Base-by-base conservation (phyloP, 1,140 invertebrate species). In the Laodelphax striatellus region DNA sequence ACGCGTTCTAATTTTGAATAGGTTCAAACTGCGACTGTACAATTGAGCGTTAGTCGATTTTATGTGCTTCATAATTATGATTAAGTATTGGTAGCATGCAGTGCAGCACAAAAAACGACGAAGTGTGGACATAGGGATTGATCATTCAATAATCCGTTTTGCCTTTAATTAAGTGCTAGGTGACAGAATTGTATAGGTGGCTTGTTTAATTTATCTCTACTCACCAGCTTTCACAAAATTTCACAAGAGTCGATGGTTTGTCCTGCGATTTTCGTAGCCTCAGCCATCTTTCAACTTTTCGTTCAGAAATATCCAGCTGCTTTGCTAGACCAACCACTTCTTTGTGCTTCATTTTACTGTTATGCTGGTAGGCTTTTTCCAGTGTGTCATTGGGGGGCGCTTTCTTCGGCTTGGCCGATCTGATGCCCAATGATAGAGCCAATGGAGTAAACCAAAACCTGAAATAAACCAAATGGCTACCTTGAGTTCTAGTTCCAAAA, bases 201-300 rank as follows among this genome's bases (percentile, higher is more conserved):
- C n/a, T n/a, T n/a, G n/a, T 38, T 38, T 2, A 11, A 38, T 38
- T 38, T 17, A 62, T 21, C 11, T 42, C 6, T 34, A 59, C 69
- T 70, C 70, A 84, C 72, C 84, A 81, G 70, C 87, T 92, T 76
- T 96, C 92, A 69, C 87, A 90, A 73, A 96, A 96, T 72, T 95
- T 96, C n/a, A 85, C 82, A 42, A 96, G 76, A 9, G 87, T 92
- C 11, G 88, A 90, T 0, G 92, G 92, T 70, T 86, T 92, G 68
- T 92, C 90, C 73, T 90, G 86, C 52, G 82, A 82, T 59, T 84
- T 79, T 43, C 93, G 79, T 21, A 88, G 77, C 57, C 93, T 79
- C 71, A 94, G 80, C 94, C 94, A 97, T 58, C 92, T 77, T 72
- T 96, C 90, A 56, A 97, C 86, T 73, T 92, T 85, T 56, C 92